phyloP scores from a whole-genome alignment of 1,140 invertebrate species.

The Dinothrombium tinctorium region DNA sequence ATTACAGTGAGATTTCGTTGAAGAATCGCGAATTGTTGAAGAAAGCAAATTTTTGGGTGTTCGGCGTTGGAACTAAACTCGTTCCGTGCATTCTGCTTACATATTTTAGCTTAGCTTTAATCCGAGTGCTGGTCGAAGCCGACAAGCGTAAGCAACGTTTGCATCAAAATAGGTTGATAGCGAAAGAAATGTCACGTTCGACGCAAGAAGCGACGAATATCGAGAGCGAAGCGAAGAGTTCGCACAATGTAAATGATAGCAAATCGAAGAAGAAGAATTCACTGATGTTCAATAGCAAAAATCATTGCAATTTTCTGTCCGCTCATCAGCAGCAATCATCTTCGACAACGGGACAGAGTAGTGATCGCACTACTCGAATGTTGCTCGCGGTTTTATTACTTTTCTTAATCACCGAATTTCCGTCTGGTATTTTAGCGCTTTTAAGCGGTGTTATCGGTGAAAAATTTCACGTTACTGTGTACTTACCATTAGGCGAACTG shows the following conservation, averaged over 20 bases:
- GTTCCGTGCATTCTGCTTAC: constrained; percentile 60
- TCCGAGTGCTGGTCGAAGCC: constrained; percentile 22
- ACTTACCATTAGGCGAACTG: constrained; percentile 38
- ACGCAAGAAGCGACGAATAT: too few relatives aligned
- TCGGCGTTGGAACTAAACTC: constrained; percentile 58
- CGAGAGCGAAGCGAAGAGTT: too few relatives aligned
- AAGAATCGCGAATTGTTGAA: constrained; percentile 31
- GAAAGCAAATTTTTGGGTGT: constrained; percentile 58
- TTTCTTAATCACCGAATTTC: constrained; percentile 31
- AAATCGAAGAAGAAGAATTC: too few relatives aligned
- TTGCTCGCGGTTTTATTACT: constrained; percentile 48
- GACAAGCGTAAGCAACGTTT: constrained; percentile 9
- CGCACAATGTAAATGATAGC: too few relatives aligned
- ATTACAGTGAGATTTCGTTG: constrained; percentile 30
- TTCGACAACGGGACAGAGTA: too few relatives aligned
- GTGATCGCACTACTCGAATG: constrained; percentile 61
- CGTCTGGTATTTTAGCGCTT: constrained; percentile 56
- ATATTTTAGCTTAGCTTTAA: constrained; percentile 49
- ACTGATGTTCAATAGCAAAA: too few relatives aligned
- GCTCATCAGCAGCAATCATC: too few relatives aligned
- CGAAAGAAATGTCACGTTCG: too few relatives aligned
- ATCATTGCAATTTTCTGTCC: too few relatives aligned
- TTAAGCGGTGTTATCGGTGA: constrained; percentile 42
- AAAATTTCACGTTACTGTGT: constrained; percentile 37
- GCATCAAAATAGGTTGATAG: neutral